Base-by-base conservation (phyloP, 1,140 invertebrate genomes). In the Ceratina calcarata region DNA sequence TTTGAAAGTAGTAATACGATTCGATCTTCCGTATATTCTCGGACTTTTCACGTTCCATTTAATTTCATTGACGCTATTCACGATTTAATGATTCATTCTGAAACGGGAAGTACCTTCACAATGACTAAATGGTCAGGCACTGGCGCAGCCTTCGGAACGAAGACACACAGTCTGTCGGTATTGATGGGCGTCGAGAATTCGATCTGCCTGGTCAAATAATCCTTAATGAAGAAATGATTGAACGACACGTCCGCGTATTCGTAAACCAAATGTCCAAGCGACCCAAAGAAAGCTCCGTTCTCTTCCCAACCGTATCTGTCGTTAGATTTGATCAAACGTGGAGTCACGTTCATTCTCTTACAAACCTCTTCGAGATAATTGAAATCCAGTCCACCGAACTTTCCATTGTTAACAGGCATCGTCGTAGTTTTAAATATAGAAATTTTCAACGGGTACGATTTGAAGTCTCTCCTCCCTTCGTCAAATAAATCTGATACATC, bases 171-270 rank as follows among this genome's bases (percentile, higher is more conserved):
- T 49, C 27, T 68, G 45, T 81, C 80, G 2, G 20, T 61, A 12
- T 53, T 67, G 0, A 78, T 45, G 2, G 32, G 15, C 2, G 45
- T 49, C 0, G 80, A 67, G 32, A 70, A 65, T 4, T 81, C 45
- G 0, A 78, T 6, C 2, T 62, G 60, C 16, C 55, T 61, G 37
- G 75, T 66, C 4, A 10, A 0, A 18, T 81, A 81, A 18, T 78
- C 58, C 27, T 81, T 81, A 0, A 81, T 13, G 24, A 81, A 81
- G 49, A 81, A 79, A 2, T 82, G 65, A 53, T 82, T 82, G 27
- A 82, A 82, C 0, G 62, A 57, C 0, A 24, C 55, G 18, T 82
- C 76, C 0, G 65, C 37, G 4, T 37, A 51, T 0, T 3, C 18
- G 18, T 74, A 37, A 1, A 73, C 65, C 22, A 82, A 13, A 0